Evolutionary conservation across 2,888 invertebrate genomes (phyloP).

Genomic region (Alentia gelatinosa): DNA sequence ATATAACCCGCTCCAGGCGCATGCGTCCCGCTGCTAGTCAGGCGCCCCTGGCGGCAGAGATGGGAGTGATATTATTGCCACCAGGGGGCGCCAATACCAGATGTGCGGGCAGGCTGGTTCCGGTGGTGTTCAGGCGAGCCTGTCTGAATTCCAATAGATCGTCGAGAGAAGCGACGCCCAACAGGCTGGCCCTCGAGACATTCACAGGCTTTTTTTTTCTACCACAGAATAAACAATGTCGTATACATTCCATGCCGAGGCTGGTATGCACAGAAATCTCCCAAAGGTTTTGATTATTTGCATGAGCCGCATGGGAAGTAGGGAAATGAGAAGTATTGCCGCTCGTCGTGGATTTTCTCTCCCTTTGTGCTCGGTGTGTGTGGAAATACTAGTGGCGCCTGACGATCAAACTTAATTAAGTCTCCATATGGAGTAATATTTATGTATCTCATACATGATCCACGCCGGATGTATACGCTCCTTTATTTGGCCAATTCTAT

Average conservation of each 20-base stretch:
- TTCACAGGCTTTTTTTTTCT: neutral
- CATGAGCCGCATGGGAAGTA: neutral
- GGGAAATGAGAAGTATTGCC: neutral
- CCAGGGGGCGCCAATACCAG: neutral
- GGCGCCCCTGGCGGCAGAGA: neutral
- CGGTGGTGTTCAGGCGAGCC: neutral
- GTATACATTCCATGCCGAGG: neutral
- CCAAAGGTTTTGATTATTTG: neutral
- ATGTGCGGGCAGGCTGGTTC: neutral
- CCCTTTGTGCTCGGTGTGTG: too few relatives aligned
- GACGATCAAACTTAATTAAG: too few relatives aligned
- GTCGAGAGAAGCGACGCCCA: too few relatives aligned
- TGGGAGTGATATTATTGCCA: neutral
- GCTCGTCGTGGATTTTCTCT: neutral
- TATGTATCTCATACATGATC: too few relatives aligned
- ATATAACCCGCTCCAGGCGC: neutral
- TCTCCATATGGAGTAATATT: too few relatives aligned
- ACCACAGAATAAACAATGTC: neutral
- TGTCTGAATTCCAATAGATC: neutral
- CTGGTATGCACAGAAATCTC: neutral
- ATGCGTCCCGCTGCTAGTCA: neutral
- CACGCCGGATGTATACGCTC: too few relatives aligned
- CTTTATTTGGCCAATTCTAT: too few relatives aligned
- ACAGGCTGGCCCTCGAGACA: too few relatives aligned
- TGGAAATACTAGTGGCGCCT: too few relatives aligned